Base-by-base conservation (phyloP, 2,888 invertebrate genomes). In the Eucera pruinosa region DNA sequence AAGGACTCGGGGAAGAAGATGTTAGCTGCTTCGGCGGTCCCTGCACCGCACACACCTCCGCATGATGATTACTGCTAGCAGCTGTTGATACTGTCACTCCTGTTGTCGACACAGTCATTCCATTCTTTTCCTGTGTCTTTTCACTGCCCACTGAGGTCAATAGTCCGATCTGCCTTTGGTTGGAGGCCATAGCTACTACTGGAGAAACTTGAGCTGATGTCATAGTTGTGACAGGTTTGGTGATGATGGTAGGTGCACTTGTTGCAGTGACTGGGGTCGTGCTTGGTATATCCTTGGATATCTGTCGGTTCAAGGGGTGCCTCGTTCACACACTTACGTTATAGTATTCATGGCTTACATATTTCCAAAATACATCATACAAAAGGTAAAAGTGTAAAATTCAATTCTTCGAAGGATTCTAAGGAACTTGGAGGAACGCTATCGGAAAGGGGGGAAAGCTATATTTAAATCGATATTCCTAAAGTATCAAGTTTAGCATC, bases 261-360 rank as follows among this genome's bases (percentile, higher is more conserved):
- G 93, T 90, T 90, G 93, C 89, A 90, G 92, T 91, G 90, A 91
- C 90, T 90, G 89, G 91, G 90, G 91, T 92, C 85, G 92, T 91
- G 90, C 91, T 93, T 88, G 92, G 88, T 89, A 92, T 90, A 89
- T 94, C 94, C 94, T 94, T 94, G 93, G 92, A 93, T 93, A 94
- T 94, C 94, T 94, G 94, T 93, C 93, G 93, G 91, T 91, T 91
- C 89, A 91, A 91, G 89, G 90, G 90, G 89, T 88, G 89, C 89
- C 90, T 86, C 88, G 89, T 90, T 91, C 91, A 91, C 90, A 90
- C 90, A 89, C 81, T 82, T 82, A 79, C 78, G 67, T 81, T 73
- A 82, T 75, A 82, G 83, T 82, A 77, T 80, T 80, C 61, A 78
- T 76, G 75, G 74, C 68, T 82, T 83, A 82, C 72, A 66, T 83